These are phyloP conservation scores for Prinia subflava DNA, from an alignment of 2,113 vertebrate genomes.

Conservation along the genomic window DNA sequence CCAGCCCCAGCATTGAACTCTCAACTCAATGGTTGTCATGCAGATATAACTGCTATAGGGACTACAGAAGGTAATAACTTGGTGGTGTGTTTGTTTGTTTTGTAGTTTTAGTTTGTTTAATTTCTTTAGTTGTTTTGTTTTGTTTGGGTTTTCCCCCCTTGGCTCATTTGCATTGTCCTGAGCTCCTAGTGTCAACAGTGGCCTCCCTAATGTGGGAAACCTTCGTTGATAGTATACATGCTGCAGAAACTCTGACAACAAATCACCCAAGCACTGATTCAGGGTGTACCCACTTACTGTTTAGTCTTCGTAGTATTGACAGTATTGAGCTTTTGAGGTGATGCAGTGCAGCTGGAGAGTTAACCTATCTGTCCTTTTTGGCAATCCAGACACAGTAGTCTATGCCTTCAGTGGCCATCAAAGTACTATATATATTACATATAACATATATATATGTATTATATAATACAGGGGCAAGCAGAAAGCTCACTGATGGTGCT, in stretches of 20 bases:
- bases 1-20: not conserved
- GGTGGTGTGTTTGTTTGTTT: not conserved
- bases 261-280: not conserved
- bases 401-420: not conserved
- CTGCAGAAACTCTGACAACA: not conserved
- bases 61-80: not conserved
- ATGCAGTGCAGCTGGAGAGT: not conserved
- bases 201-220: not conserved
- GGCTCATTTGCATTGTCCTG: not conserved
- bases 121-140: not conserved
- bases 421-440: not conserved
- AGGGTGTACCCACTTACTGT: not conserved
- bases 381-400: not conserved
- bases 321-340: not conserved
- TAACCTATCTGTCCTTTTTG: not conserved
- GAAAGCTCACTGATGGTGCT: not conserved
- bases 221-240: not conserved
- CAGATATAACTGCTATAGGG: not conserved
- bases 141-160: fast-evolving
- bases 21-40: not conserved
- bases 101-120: not conserved
- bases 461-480: not conserved
- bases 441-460: no score
- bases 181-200: not conserved
- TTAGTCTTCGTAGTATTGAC: not conserved